Base-by-base conservation (phyloP, 2,113 vertebrate genomes). In the Hiodon alosoides region DNA sequence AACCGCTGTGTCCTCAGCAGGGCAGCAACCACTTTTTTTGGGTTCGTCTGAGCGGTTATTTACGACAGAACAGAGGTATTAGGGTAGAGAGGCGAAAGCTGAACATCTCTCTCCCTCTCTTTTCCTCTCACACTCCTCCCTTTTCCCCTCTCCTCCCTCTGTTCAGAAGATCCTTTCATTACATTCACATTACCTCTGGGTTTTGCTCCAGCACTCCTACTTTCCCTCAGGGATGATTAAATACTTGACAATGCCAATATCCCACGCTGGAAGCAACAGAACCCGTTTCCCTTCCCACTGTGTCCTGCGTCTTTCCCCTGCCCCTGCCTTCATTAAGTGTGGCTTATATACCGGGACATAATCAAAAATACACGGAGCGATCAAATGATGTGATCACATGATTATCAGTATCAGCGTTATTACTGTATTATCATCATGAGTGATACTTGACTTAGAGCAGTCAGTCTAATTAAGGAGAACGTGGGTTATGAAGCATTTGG, bases 201-300 rank as follows among this genome's bases (percentile, higher is more conserved):
- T 75, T 75, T 64, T 67, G 64, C 65, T 57, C 9, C 46, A n/a
- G n/a, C 10, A 47, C 64, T 13, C 65, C 53, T n/a, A 55, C 73
- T 51, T n/a, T 52, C 53, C 17, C 52, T 7, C n/a, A 71, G n/a
- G 73, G 54, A 75, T 75, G 64, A 75, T 77, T 67, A 77, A 77
- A 77, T 58, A 67, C 76, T 77, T 71, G 69, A 72, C 62, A 77
- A 77, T 72, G 69, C 70, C 76, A 72, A 67, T 67, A 72, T 66
- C 76, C 64, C 70, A 13, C 55, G 68, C 67, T 60, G 64, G 75
- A 70, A 3, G 68, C 75, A 71, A 69, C 75, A 76, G 55, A 65
- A 51, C 50, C 7, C 14, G 51, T 60, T 7, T 60, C 74, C 4
- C 66, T n/a, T 11, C 51, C 53, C 46, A 7, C 68, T 16, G 59